Evolutionary conservation across 2,113 vertebrate genomes (phyloP).

Genomic region (Salvelinus sp.): DNA sequence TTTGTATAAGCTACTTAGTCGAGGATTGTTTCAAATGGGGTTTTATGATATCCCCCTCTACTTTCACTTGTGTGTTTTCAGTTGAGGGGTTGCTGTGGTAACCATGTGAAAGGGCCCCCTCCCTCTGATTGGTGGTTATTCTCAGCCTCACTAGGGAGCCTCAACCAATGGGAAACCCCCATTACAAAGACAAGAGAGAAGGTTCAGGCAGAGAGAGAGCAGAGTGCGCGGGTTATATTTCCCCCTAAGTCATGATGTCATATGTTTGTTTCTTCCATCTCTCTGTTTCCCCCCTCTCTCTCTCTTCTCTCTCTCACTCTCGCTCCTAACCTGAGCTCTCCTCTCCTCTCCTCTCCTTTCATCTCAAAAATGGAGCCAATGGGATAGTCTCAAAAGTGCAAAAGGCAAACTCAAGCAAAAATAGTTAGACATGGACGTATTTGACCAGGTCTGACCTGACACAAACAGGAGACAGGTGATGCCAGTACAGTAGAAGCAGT

Average conservation of each 20-base stretch:
- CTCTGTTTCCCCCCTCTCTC: neutral
- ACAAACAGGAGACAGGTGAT: no score
- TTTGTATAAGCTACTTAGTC: no score
- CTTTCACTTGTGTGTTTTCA: constrained; percentile 22
- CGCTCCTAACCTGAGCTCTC: neutral
- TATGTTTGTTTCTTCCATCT: neutral
- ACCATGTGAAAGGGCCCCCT: constrained; percentile 66
- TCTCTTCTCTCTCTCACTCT: no score
- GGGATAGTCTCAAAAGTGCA: no score
- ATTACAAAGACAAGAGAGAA: constrained; percentile 38
- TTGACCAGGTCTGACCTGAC: no score
- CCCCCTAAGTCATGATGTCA: no score
- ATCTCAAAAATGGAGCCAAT: no score
- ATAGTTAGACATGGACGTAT: no score
- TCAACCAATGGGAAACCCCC: constrained; percentile 62
- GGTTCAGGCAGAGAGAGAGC: constrained; percentile 1
- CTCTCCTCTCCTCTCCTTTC: neutral
- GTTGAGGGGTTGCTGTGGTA: constrained; percentile 74
- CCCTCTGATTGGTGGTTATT: constrained; percentile 76
- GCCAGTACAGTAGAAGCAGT: neutral
- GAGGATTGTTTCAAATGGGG: constrained; percentile 10
- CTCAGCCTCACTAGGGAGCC: constrained; percentile 72
- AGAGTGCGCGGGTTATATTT: neutral
- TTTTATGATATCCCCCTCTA: constrained; percentile 21
- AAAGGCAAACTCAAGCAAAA: no score